These are phyloP conservation scores for Conus ventricosus DNA, from an alignment of 1,140 invertebrate species.

Conservation along the genomic window DNA sequence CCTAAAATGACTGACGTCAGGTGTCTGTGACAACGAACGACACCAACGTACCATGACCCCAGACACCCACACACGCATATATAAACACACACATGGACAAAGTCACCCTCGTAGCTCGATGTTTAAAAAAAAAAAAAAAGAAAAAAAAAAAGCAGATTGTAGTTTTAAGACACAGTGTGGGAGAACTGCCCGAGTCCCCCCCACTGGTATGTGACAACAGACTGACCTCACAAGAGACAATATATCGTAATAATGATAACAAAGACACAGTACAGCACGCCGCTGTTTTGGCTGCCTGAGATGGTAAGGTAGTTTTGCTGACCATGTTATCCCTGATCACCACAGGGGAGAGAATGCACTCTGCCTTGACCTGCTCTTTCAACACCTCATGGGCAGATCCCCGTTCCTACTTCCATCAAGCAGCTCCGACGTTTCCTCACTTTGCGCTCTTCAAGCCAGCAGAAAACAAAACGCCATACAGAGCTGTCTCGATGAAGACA, in stretches of 20 bases:
- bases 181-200: not conserved
- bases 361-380: not conserved
- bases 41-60: not conserved
- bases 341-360: not conserved
- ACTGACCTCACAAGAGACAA: not conserved
- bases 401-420: no score
- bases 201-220: not conserved
- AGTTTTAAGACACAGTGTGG: not conserved
- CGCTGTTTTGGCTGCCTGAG: not conserved
- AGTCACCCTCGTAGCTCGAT: not conserved
- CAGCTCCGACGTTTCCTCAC: no score
- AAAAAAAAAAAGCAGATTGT: not conserved
- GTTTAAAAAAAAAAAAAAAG: not conserved
- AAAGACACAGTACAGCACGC: slow-evolving; percentile 4
- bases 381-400: no score
- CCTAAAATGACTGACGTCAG: not conserved
- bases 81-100: not conserved
- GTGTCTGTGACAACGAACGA: not conserved
- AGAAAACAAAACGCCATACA: no score
- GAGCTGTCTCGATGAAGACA: not conserved
- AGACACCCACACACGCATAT: no score
- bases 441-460: no score
- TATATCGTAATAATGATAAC: not conserved
- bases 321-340: not conserved
- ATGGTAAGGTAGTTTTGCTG: not conserved